Base-by-base conservation (phyloP, 2,113 vertebrate genomes). In the Stigmatopora argus region DNA sequence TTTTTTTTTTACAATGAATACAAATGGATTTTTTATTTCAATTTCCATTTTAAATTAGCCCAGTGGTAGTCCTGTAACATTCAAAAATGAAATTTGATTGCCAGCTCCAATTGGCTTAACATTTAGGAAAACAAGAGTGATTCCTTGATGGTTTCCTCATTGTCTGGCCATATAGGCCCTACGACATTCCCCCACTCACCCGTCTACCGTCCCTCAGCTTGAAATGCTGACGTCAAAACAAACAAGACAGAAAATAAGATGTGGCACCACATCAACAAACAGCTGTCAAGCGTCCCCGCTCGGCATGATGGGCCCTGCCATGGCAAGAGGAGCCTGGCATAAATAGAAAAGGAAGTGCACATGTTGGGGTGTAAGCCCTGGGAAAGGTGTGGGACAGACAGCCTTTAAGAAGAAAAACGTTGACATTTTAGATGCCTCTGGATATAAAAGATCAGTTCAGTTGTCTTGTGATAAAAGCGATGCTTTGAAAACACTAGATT, bases 181-280 rank as follows among this genome's bases (percentile, higher is more conserved):
- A 10, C 10, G 10, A 5, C 75, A 79, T 65, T 78, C 72, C 67
- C 41, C 67, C 26, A 67, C 70, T 64, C 74, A 6, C 5, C 67
- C 64, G 72, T 53, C 51, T 23, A 13, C 19, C 21, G 23, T 53
- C 51, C 21, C 10, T 31, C 53, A 31, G 26, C 23, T 21, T 31
- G 26, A 56, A 82, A 78, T 19, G 75, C 78, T 77, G 81, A 85
- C 83, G 80, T 84, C 86, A 71, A 80, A 87, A 86, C 85, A 85
- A 87, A 80, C 78, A 80, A 56, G 77, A 74, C 79, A 81, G 84
- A 86, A 88, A 90, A 90, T 84, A 86, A 85, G 77, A 80, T 62
- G 61, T 78, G 82, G 79, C 86, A 77, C 66, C 31, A 80, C 77
- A 80, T 86, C 87, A 80, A 77, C 80, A 85, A 89, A 84, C 82